Evolutionary conservation across 2,113 vertebrate species (phyloP), one percentile per base, ranked within the genome.

Genomic region (Chloropsis cyanopogon): DNA sequence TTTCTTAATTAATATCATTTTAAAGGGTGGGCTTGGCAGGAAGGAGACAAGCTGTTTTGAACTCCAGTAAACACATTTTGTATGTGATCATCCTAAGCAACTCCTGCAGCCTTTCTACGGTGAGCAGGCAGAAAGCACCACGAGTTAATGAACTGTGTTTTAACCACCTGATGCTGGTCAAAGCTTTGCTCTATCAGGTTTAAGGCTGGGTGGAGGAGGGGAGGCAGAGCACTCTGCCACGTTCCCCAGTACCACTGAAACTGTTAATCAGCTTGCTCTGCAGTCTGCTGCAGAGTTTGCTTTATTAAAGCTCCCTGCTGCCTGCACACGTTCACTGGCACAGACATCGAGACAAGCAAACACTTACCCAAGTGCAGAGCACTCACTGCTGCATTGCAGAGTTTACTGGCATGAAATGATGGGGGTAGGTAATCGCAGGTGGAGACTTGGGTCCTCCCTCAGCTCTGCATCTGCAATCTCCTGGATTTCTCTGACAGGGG

Each of bases 361-460:
- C 70, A 44, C 94, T 94, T 95, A 80, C 83, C 93, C 79, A 46
- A 96, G 94, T 41, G 92, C 94, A 97, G 83, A 94, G 80, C 12
- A 64, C 70, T 95, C 60, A 14, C 70, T 97, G 92, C 96, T 97
- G 97, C 96, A 97, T 96, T 97, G 96, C 97, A 96, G 97, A 86
- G 95, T 91, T 87, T 95, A 44, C 94, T 95, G 93, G 88, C 95
- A 94, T 7, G 71, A 54, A 83, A 47, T 31, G 72, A 73, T 42
- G 86, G 88, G 95, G 75, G 88, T 91, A 95, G 89, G 90, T 95
- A 95, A 94, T 42, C 0, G 14, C 94, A 97, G 95, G 96, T 94
- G 87, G 76, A 89, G 86, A 52, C 31, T 76, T 29, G 71, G 78
- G 93, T 69, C 90, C 83, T 94, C 70, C 64, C 61, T 78, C 92